A percentile compares a stretch with the other conserved stretches of the same genome.
Conservation (phyloP, 2,797 vertebrate species). For the Hylomyscus alleni region DNA sequence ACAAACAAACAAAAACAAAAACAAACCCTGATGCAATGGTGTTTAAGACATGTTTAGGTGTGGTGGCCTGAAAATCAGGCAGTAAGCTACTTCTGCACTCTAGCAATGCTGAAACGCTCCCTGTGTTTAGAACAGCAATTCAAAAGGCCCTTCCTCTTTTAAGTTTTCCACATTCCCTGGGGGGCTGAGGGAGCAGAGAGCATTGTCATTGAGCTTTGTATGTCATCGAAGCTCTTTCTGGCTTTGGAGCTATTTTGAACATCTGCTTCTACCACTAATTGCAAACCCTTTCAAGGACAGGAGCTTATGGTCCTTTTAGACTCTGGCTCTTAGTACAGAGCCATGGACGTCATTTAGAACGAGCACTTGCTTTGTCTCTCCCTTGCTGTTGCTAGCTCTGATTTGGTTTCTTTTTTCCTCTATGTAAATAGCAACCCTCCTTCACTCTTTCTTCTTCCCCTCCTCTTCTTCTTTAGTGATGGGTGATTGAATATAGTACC, state of each 20-base stretch:
- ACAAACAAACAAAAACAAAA: not conserved
- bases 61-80: conserved; percentile 22
- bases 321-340: not conserved
- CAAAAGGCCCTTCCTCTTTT: conserved; percentile 14
- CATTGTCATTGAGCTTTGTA: not conserved
- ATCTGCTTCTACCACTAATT: conserved; percentile 33
- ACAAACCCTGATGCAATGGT: not conserved
- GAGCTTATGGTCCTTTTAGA: not conserved
- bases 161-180: not conserved
- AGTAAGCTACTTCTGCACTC: not conserved
- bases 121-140: not conserved
- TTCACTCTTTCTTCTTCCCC: not conserved
- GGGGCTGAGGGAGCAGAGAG: not conserved
- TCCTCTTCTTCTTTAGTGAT: not conserved
- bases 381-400: not conserved
- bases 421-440: not conserved
- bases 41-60: not conserved
- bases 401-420: not conserved
- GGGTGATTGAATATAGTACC: not conserved
- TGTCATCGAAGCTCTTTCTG: not conserved
- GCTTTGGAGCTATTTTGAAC: conserved; percentile 16
- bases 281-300: conserved; percentile 35
- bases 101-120: conserved; percentile 3
- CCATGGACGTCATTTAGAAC: conserved; percentile 32
- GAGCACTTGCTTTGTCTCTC: not conserved